Evolutionary conservation across 2,888 invertebrate species (phyloP), one percentile per base, ranked within the genome.

Genomic region (Philereme vetulata): DNA sequence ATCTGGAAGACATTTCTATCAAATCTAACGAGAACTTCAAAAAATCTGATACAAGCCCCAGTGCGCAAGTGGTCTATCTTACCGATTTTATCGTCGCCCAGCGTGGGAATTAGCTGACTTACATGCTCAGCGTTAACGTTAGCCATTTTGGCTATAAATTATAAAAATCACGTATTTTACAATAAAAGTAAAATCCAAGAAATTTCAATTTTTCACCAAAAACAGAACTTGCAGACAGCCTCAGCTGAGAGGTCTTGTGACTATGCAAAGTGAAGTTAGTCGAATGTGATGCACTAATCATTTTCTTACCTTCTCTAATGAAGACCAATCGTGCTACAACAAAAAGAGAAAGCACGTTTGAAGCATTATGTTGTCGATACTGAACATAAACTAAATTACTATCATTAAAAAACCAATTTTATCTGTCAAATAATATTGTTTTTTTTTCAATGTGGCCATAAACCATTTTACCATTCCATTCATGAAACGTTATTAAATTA

Each of bases 51-150:
- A 34, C 21, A 43, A 45, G 10, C 47, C 43, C 6, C 32, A 40
- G 11, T 51, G 55, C 32, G 54, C 44, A 55, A 56, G 49, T 62
- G 56, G n/a, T 59, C 4, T 47, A 70, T 89, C 93, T 94, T 93
- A 97, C 97, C 97, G 82, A 96, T 96, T 93, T 96, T 97, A 78
- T 97, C 97, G 78, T 97, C 97, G 73, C 96, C 96, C 80, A 97
- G 86, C 72, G 94, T 93, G 57, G 95, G 95, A 69, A 96, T 95
- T 63, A 96, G 94, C 77, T 95, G 82, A 71, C 82, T 86, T 68
- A 90, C 90, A 80, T 89, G 95, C 77, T 95, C 95, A 70, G 95
- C 95, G 80, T 93, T 93, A 64, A 93, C 78, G 72, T 89, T 85
- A 88, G 92, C 90, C 92, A 92, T 93, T 85, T 84, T 89, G 89